These are phyloP conservation scores for Chamaetylas fuelleborni DNA, from an alignment of 2,113 vertebrate genomes.

Conservation along the genomic window DNA sequence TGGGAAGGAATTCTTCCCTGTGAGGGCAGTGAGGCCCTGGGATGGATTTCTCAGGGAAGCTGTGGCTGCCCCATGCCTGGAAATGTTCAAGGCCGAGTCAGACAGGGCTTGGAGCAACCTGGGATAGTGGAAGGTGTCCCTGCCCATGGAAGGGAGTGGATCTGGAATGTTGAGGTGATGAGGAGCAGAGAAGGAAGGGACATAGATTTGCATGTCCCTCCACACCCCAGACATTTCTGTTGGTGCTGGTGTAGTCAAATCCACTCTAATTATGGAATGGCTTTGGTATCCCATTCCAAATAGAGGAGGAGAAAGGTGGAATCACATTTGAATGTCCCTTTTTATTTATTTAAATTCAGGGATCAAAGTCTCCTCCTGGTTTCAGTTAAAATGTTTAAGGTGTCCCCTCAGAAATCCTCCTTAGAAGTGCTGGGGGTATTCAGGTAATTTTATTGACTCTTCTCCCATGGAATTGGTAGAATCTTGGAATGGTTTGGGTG, in stretches of 20 bases:
- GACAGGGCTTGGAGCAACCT: not conserved
- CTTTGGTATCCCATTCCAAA: not conserved
- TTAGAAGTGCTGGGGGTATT: not conserved
- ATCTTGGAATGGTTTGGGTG: not conserved
- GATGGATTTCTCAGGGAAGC: not conserved
- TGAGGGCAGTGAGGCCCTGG: accelerated
- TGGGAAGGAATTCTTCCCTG: not conserved
- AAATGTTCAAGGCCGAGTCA: not conserved
- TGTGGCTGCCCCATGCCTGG: not conserved
- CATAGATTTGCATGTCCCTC: not conserved
- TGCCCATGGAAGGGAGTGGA: not conserved
- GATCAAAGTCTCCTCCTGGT: not conserved
- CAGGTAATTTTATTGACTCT: not conserved
- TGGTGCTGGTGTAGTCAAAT: not conserved
- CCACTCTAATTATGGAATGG: not conserved
- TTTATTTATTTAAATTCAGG: slow-evolving; percentile 8
- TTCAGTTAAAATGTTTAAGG: not conserved
- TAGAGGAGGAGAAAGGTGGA: not conserved
- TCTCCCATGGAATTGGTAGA: not conserved
- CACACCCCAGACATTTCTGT: not conserved
- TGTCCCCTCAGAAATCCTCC: not conserved
- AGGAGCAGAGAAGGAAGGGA: not conserved
- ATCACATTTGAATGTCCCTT: not conserved
- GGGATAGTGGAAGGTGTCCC: not conserved
- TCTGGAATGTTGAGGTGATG: not conserved